phyloP scores from a whole-genome alignment of 2,888 invertebrate genomes.

The Xylocampa areola region DNA sequence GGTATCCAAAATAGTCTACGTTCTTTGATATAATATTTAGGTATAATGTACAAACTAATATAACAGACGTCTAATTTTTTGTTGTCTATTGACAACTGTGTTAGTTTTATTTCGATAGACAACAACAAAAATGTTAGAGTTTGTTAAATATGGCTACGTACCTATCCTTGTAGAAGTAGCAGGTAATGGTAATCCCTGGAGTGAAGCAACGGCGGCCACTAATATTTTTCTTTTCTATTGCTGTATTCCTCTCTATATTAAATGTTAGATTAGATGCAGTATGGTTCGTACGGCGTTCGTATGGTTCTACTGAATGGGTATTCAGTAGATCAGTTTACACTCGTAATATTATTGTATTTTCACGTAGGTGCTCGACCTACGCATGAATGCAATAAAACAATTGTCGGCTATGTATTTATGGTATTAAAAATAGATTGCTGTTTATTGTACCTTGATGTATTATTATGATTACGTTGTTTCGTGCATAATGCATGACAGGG shows the following conservation, averaged over 20 bases:
- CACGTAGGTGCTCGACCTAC: constrained; percentile 32
- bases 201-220: neutral
- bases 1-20: too few species aligned
- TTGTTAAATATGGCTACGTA: too few species aligned
- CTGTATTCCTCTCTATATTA: neutral
- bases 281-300: constrained; percentile 13
- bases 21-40: too few species aligned
- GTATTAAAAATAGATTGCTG: constrained; percentile 19
- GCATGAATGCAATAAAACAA: constrained; percentile 39
- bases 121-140: too few species aligned
- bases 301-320: too few species aligned
- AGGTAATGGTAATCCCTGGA: neutral
- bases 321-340: constrained; percentile 9
- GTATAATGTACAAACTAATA: too few species aligned
- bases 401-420: constrained; percentile 13
- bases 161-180: too few species aligned
- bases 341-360: constrained; percentile 37
- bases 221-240: constrained; percentile 1
- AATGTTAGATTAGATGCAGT: constrained; percentile 9
- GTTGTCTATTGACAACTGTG: too few species aligned
- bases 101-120: too few species aligned
- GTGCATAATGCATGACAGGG: constrained; percentile 22
- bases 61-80: too few species aligned
- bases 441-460: neutral
- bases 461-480: constrained; percentile 15